A percentile compares a stretch with the other conserved stretches of the same genome.
These are phyloP conservation scores for Nephrotoma appendiculata DNA, from an alignment of 2,888 invertebrate species.

Conservation along the genomic window DNA sequence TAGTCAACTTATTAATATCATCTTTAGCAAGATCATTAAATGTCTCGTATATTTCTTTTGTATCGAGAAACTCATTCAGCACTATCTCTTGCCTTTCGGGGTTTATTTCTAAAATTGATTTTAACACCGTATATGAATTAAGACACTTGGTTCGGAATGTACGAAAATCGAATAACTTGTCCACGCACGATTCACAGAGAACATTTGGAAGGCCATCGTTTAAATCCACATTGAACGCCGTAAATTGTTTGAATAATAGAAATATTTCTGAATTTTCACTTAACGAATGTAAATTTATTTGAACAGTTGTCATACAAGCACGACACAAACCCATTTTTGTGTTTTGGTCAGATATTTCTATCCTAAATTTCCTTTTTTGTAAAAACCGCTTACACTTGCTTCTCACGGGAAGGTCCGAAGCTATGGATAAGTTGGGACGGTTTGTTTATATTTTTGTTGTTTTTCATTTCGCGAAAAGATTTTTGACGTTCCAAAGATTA, in stretches of 20 bases:
- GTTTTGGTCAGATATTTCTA: too few species aligned
- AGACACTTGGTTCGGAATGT: neutral
- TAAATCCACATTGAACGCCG: neutral
- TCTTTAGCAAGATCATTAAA: neutral
- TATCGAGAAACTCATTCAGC: neutral
- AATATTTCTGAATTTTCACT: neutral
- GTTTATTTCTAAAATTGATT: neutral
- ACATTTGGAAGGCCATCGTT: neutral
- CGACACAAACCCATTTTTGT: neutral
- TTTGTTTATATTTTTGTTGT: neutral
- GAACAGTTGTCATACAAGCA: neutral
- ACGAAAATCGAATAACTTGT: neutral
- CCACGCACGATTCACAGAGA: neutral
- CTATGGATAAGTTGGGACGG: too few species aligned
- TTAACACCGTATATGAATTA: neutral
- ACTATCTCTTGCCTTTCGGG: neutral
- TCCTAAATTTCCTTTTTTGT: too few species aligned
- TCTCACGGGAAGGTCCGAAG: too few species aligned
- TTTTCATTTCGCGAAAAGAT: neutral
- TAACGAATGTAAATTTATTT: neutral
- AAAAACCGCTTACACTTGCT: too few species aligned
- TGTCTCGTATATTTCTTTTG: neutral
- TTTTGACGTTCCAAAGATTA: neutral
- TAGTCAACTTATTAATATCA: neutral
- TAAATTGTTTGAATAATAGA: neutral